Evolutionary conservation across 1,140 invertebrate species (phyloP), one percentile per base, ranked within the genome.

Genomic region (Physella acuta): DNA sequence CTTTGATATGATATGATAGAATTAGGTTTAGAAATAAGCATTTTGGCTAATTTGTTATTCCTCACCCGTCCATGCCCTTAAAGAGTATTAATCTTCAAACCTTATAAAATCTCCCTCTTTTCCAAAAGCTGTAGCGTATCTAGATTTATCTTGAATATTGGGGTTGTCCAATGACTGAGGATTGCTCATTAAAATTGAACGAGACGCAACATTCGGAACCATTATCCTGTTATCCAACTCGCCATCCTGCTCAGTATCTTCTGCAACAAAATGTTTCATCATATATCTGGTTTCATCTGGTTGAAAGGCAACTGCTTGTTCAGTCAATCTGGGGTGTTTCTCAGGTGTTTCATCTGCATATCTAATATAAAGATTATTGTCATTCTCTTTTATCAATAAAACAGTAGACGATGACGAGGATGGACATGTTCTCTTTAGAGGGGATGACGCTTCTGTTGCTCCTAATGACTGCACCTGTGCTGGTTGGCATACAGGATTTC

Each of bases 301-400:
- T 70, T 70, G 60, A 64, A 49, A 70, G 3, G 26, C 24, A 0
- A 30, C 30, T 33, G 39, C 1, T 20, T n/a, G 36, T 34, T 56
- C 24, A 30, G 52, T 20, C 28, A 2, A 2, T 1, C 30, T 24
- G 20, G 17, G 24, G 31, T 53, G 28, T 28, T 30, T 65, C 36
- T 37, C 26, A 34, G 62, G 28, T 30, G 62, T 14, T 2, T 51
- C 49, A 34, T 65, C 31, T 3, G 1, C n/a, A 39, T 64, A 64
- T 28, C 49, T 49, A n/a, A 71, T 71, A 26, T 71, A 66, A 36
- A 68, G 33, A 17, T 73, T 62, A n/a, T 72, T 70, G 59, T 73
- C 70, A 24, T 49, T 56, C n/a, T 73, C 71, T 30, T 62, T 70
- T 34, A 73, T 64, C 44, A 73, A 69, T 36, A 61, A 24, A 0